Percentiles rank a stretch among this genome's conserved stretches.
These are phyloP conservation scores for Apocheima hispidaria DNA, from an alignment of 2,888 invertebrate genomes.

Conservation along the genomic window DNA sequence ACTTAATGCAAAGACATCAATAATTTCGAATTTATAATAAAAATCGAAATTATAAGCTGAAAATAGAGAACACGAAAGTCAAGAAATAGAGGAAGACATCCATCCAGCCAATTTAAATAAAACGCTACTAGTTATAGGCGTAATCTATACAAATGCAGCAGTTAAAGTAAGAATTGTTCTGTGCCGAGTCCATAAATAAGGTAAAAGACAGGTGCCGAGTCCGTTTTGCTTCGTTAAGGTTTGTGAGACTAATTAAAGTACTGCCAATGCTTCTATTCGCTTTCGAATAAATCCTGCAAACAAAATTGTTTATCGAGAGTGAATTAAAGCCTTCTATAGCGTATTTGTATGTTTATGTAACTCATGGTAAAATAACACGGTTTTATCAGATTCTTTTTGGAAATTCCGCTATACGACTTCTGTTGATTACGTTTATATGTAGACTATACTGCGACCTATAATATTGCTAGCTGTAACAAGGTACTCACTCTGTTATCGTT, in stretches of 20 bases:
- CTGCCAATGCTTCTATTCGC: constrained; percentile 51
- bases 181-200: constrained; percentile 64
- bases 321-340: constrained; percentile 11
- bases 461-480: neutral
- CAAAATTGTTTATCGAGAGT: constrained; percentile 28
- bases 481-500: constrained; percentile 12
- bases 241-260: constrained; percentile 62
- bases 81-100: constrained; percentile 37
- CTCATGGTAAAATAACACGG: neutral
- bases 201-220: constrained; percentile 63
- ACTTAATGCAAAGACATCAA: constrained; percentile 3
- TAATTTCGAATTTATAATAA: constrained; percentile 1
- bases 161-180: constrained; percentile 46
- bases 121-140: constrained; percentile 39
- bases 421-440: neutral
- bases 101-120: constrained; percentile 44
- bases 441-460: neutral
- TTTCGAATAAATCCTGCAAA: constrained; percentile 37
- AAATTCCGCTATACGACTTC: neutral
- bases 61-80: constrained; percentile 28
- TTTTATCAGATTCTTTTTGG: neutral
- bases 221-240: constrained; percentile 61
- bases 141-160: constrained; percentile 37
- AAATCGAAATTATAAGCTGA: constrained; percentile 13
- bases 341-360: constrained; percentile 4